phyloP scores from a whole-genome alignment of 1,140 invertebrate genomes.

The Amyelois transitella region DNA sequence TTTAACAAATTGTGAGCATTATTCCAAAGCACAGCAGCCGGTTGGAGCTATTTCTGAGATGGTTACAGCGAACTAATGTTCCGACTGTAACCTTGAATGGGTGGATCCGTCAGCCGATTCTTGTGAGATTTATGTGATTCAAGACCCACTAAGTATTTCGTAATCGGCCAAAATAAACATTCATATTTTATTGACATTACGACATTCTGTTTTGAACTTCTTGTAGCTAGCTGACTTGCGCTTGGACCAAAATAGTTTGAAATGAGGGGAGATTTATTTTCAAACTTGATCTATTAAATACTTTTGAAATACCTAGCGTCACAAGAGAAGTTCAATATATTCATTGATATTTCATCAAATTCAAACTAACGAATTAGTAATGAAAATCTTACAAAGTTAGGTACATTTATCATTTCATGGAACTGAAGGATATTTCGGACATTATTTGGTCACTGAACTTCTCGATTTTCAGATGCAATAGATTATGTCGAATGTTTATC shows the following conservation, averaged over 20 bases:
- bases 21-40: slow-evolving; percentile 31
- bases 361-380: no score
- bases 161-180: slow-evolving; percentile 68
- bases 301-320: neutral
- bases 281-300: slow-evolving; percentile 35
- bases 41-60: slow-evolving; percentile 49
- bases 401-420: no score
- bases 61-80: slow-evolving; percentile 50
- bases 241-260: slow-evolving; percentile 52
- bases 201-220: slow-evolving; percentile 50
- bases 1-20: slow-evolving; percentile 30
- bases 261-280: slow-evolving; percentile 59
- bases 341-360: no score
- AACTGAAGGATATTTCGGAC: slow-evolving; percentile 1
- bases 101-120: slow-evolving; percentile 47
- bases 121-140: slow-evolving; percentile 55
- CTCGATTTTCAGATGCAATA: slow-evolving; percentile 14
- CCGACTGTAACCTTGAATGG: slow-evolving; percentile 50
- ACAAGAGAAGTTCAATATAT: no score
- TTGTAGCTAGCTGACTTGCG: slow-evolving; percentile 28
- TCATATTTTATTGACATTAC: slow-evolving; percentile 70
- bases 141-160: slow-evolving; percentile 54
- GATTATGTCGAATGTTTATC: slow-evolving; percentile 25
- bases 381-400: no score
- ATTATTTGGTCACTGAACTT: slow-evolving; percentile 31